Base-by-base conservation (phyloP, 2,888 invertebrate species). In the Chorisops tibialis region DNA sequence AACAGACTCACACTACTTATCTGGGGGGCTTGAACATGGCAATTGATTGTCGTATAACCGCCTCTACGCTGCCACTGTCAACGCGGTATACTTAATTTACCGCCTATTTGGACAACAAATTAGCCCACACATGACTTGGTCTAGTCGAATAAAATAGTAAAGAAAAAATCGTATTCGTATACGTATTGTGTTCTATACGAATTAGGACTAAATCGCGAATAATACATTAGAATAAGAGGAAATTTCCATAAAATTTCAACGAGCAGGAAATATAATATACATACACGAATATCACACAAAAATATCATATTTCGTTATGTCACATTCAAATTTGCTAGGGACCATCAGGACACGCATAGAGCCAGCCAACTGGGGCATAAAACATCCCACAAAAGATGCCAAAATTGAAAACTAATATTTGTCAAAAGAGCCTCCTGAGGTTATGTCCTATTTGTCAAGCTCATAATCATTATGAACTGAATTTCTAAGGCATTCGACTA, bases 81-180 rank as follows among this genome's bases (percentile, higher is more conserved):
- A 21, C 39, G 52, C 39, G 39, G 52, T 48, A 16, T 50, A 50
- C 50, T 60, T 60, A 50, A 60, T 60, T 49, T 48, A 39, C 50
- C 60, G 21, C 49, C 50, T 60, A 60, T 60, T 60, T 49, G 60
- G 22, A 41, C 60, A 50, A 41, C 41, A 60, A 60, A 60, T 60
- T 60, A 60, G 60, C 48, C 60, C 60, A 60, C 60, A 60, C 60
- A 60, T 60, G 60, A 60, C 60, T 60, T 60, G 41, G 24, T n/a
- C n/a, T n/a, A n/a, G n/a, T 9, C 30, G 30, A 30, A 30, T 7
- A 9, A 5, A 30, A 30, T 30, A 30, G 30, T 1, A 30, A 30
- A 30, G 9, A 30, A 30, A 30, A 2, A 30, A 5, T 30, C 9
- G 30, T 7, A n/a, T n/a, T n/a, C n/a, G n/a, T n/a, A n/a, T n/a